These are phyloP conservation scores for Hybognathus amarus DNA, from an alignment of 2,797 vertebrate genomes.

Conservation along the genomic window DNA sequence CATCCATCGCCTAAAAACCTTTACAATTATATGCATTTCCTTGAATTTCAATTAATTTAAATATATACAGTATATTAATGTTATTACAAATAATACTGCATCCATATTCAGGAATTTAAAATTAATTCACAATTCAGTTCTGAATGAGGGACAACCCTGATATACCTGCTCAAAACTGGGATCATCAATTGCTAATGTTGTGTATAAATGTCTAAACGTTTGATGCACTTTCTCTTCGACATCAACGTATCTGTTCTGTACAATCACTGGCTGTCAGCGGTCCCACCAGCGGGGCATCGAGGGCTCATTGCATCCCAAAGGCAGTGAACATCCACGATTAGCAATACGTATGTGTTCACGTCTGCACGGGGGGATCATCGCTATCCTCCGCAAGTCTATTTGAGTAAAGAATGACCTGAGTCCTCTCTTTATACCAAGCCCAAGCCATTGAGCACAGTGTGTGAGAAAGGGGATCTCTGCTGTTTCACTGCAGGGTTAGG, in stretches of 20 bases:
- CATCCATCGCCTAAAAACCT: background rate
- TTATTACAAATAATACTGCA: too few species aligned
- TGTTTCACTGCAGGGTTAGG: conserved; percentile 70
- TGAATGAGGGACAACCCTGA: background rate
- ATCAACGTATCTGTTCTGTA: background rate
- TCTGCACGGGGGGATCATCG: conserved; percentile 64
- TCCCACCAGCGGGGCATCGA: conserved; percentile 35
- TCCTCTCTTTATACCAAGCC: conserved; percentile 71
- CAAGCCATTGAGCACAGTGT: conserved; percentile 91
- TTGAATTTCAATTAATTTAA: too few species aligned
- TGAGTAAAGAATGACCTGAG: conserved; percentile 76
- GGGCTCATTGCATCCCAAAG: conserved; percentile 52
- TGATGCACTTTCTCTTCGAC: conserved; percentile 15
- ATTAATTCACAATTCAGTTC: background rate
- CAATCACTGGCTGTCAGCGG: background rate
- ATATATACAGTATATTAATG: too few species aligned
- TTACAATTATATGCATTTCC: too few species aligned
- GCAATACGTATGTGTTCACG: conserved; percentile 61
- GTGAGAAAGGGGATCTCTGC: conserved; percentile 65
- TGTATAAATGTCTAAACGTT: conserved; percentile 9
- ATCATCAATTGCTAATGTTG: conserved; percentile 34
- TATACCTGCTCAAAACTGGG: background rate
- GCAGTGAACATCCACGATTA: conserved; percentile 63
- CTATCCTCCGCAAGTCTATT: conserved; percentile 70
- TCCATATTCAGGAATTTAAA: background rate